These are phyloP conservation scores for Ylistrum balloti DNA, from an alignment of 1,140 invertebrate genomes.

Conservation along the genomic window DNA sequence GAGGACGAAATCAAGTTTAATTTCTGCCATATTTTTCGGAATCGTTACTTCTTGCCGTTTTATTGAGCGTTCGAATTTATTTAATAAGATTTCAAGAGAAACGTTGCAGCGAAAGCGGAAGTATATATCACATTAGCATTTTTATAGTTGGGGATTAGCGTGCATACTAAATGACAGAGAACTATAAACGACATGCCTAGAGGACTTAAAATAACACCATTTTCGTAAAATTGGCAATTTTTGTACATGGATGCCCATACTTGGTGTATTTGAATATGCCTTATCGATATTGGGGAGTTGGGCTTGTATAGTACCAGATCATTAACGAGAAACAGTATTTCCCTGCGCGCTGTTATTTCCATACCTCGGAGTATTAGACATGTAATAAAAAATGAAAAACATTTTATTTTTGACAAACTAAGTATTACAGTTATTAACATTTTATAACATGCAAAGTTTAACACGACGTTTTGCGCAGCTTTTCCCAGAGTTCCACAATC, in stretches of 20 bases:
- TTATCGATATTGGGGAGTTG: neutral
- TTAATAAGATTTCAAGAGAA: conserved; percentile 40
- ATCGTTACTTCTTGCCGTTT: conserved; percentile 39
- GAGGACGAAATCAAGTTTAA: conserved; percentile 23
- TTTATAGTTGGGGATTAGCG: conserved; percentile 25
- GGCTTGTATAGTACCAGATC: neutral
- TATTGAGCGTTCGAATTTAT: conserved; percentile 28
- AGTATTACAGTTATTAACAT: conserved; percentile 33
- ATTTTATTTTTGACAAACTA: conserved; percentile 40
- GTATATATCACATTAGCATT: neutral
- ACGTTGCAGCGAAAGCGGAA: neutral
- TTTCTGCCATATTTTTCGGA: conserved; percentile 23
- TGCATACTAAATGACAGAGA: conserved; percentile 15
- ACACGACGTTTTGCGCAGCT: neutral
- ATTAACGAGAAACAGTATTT: neutral
- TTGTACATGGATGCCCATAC: neutral
- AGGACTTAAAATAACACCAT: conserved; percentile 35
- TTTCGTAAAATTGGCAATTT: conserved; percentile 11
- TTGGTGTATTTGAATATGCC: conserved; percentile 18
- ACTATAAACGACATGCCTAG: neutral
- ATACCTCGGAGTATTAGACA: neutral
- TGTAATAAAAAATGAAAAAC: conserved; percentile 21
- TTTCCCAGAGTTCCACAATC: neutral
- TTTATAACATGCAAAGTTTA: conserved; percentile 32
- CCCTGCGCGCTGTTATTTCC: neutral